Conservation (phyloP, 2,113 vertebrate genomes). For the Oceanodroma tethys region DNA sequence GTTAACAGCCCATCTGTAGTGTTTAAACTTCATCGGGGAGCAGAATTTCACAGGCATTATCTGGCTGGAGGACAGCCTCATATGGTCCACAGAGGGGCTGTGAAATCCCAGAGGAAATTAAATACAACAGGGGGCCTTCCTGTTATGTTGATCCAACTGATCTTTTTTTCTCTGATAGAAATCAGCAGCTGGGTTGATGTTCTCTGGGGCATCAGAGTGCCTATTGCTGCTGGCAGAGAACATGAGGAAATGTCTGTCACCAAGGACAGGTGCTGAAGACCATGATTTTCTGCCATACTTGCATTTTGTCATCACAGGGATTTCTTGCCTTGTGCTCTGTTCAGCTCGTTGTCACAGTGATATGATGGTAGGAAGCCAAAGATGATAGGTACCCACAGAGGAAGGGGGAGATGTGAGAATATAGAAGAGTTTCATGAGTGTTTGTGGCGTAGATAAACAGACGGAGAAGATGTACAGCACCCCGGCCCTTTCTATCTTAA, state of each 20-base stretch:
- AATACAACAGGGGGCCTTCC: conserved; percentile 60
- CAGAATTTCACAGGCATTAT: conserved; percentile 54
- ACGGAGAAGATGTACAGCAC: neutral
- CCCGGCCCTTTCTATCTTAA: neutral
- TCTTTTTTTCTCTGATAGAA: conserved; percentile 34
- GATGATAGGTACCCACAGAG: neutral
- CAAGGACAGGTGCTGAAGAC: neutral
- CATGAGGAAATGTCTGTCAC: conserved; percentile 16
- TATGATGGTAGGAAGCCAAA: neutral
- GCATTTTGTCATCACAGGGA: neutral
- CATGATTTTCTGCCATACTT: neutral
- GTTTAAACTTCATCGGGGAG: conserved; percentile 54
- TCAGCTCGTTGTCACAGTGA: neutral
- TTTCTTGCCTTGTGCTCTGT: neutral
- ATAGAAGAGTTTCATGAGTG: neutral
- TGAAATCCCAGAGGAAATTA: conserved; percentile 65
- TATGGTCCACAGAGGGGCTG: conserved; percentile 51
- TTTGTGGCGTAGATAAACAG: neutral
- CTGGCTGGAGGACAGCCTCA: conserved; percentile 47
- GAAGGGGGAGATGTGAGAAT: neutral
- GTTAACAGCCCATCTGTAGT: conserved; percentile 62
- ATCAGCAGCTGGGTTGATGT: conserved; percentile 38
- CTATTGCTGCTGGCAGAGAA: conserved; percentile 24
- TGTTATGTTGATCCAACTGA: conserved; percentile 50
- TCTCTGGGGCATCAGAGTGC: neutral